Base-by-base conservation (phyloP, 2,888 invertebrate species). In the Spicauda simplicius region DNA sequence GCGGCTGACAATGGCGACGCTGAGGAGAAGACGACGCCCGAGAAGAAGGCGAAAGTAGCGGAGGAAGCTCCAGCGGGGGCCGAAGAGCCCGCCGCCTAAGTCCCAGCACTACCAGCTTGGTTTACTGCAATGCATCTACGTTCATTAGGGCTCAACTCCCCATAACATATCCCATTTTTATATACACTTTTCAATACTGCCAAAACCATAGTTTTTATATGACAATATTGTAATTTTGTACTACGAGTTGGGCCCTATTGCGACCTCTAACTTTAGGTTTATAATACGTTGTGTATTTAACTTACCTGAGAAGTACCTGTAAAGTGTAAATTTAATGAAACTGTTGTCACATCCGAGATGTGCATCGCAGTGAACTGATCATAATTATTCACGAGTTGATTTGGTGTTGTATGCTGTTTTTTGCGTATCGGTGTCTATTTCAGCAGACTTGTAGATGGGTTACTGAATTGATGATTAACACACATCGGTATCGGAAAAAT, bases 1-100 rank as follows among this genome's bases (percentile, higher is more conserved):
- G 91, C 94, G 12, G 93, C 89, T 4, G 91, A 93, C 71, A 91
- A 91, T 53, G 60, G 66, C 62, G 95, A 94, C 58, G 88, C 90
- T 11, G 83, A 90, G 19, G 95, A 95, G 72, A 95, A 94, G 74
- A 94, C 94, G 57, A 95, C 95, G 69, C 96, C 96, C 10, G 96
- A 96, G 80, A 96, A 96, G 88, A 96, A 96, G 80, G 94, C 95
- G 73, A 96, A 96, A 90, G 91, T 96, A 65, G 95, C 94, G 14
- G 96, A 96, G 58, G 94, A 94, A 71, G 83, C 88, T 59, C 86
- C 93, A 10, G 94, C 94, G 14, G 95, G 95, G 77, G 94, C 94
- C 30, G 94, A 94, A 69, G 94, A 94, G 79, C 94, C 94, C 63
- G 92, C 94, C 69, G 95, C 95, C 84, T 95, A 95, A 94, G 75